Base-by-base conservation (phyloP, 2,888 invertebrate species). In the Pyrgus malvae region DNA sequence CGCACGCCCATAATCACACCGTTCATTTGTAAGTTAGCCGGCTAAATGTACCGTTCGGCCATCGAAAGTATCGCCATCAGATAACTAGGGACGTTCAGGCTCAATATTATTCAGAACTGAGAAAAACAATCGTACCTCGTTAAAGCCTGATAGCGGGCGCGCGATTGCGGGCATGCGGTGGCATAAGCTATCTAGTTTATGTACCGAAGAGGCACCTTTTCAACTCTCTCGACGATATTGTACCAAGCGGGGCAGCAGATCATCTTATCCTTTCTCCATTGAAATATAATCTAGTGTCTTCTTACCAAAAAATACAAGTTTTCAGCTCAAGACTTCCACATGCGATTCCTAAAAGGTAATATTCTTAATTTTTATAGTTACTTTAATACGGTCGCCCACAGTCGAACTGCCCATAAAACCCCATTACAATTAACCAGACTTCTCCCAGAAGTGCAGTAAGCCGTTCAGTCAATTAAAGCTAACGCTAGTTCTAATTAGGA, bases 121-220 rank as follows among this genome's bases (percentile, higher is more conserved):
- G 86, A 88, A 88, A 88, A 89, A 89, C 87, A 88, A 88, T 87
- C 85, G 87, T 87, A 86, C 69, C 83, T 89, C 85, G 86, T 89
- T 89, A 88, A 87, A 82, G 76, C 82, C 79, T 75, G 87, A 86
- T 87, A 84, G 80, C 76, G 70, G 74, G 72, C 73, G 67, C 68
- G 72, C 80, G 83, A 87, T 88, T 84, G 76, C 74, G 70, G 70
- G 75, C 77, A 76, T 80, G 62, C 72, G 74, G 74, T 74, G 74
- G 77, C 71, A 74, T 69, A 54, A 46, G 54, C 46, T 55, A 51
- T 60, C 50, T 50, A 58, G 58, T 48, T 50, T 54, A 54, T 54
- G 46, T 46, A 46, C 53, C 40, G 46, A 40, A 25, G 46, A 46
- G 46, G 40, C 53, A 54, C 46, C 46, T 54, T 46, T 46, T 54